Conservation (phyloP, 1,140 invertebrate species). For the Belonocnema kinseyi region DNA sequence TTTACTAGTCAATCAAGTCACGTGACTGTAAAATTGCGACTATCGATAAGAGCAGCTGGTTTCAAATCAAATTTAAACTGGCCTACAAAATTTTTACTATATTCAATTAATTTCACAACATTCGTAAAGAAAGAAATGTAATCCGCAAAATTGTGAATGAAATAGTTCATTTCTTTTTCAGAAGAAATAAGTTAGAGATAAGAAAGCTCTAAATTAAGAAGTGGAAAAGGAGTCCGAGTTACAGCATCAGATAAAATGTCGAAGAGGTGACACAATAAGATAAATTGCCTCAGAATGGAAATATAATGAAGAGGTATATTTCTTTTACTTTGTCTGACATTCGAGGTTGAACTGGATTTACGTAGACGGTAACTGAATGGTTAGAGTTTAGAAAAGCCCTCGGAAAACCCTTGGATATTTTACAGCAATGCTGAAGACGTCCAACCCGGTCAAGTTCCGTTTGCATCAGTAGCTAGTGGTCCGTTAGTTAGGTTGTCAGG, state of each 20-base stretch:
- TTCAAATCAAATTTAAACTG: no score
- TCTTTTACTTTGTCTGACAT: background rate
- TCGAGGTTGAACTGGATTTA: background rate
- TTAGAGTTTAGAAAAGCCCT: background rate
- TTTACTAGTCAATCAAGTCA: no score
- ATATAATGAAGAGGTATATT: background rate
- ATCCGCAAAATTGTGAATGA: background rate
- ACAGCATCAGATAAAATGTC: background rate
- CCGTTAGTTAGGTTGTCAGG: background rate
- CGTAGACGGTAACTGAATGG: background rate
- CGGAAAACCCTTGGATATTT: conserved; percentile 16
- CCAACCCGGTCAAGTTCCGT: conserved; percentile 25
- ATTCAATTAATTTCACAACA: no score
- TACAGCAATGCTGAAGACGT: background rate
- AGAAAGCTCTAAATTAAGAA: background rate
- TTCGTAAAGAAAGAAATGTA: background rate
- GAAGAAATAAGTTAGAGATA: no score
- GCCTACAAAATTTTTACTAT: no score
- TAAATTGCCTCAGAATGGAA: background rate
- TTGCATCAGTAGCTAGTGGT: conserved; percentile 10
- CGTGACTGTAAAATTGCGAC: no score
- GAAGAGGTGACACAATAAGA: conserved; percentile 20
- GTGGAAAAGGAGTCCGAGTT: background rate
- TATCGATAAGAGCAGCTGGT: no score
- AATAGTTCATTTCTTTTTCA: no score